A percentile compares a stretch with the other conserved stretches of the same genome.
Evolutionary conservation across 1,140 invertebrate species (phyloP).

Genomic region (Drosophila ananassae): DNA sequence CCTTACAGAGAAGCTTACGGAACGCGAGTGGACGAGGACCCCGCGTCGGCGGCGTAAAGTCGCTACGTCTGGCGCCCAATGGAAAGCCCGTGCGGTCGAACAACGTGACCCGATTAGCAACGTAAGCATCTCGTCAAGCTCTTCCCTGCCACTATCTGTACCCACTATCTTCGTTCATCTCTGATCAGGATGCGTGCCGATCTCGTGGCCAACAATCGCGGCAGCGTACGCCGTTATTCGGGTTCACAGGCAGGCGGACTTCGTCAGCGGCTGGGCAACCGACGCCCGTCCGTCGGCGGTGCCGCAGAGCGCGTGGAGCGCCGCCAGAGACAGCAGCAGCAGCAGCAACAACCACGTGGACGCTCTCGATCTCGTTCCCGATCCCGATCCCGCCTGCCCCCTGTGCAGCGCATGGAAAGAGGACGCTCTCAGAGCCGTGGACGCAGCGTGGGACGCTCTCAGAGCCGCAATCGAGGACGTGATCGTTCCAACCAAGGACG

Average conservation of each 20-base stretch:
- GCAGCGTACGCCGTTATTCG: conserved; percentile 48
- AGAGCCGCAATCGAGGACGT: conserved; percentile 33
- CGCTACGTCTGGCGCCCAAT: conserved; percentile 73
- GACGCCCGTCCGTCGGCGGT: conserved; percentile 67
- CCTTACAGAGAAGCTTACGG: conserved; percentile 84
- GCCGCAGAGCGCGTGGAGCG: conserved; percentile 75
- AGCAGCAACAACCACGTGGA: conserved; percentile 44
- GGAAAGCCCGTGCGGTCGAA: conserved; percentile 72
- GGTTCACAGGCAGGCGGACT: conserved; percentile 42
- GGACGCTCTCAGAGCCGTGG: conserved; percentile 35
- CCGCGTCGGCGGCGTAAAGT: conserved; percentile 62
- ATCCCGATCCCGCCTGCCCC: conserved; percentile 37
- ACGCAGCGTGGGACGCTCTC: conserved; percentile 31
- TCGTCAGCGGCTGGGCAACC: conserved; percentile 61
- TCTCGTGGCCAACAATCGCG: conserved; percentile 57
- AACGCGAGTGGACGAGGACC: conserved; percentile 44
- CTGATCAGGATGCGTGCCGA: conserved; percentile 76
- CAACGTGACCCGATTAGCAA: conserved; percentile 76
- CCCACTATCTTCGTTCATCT: conserved; percentile 60
- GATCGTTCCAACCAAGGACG: conserved; percentile 23
- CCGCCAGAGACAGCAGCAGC: conserved; percentile 52
- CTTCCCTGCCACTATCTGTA: conserved; percentile 50
- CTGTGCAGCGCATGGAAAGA: conserved; percentile 26
- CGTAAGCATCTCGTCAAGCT: conserved; percentile 75
- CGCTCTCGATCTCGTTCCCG: conserved; percentile 62